Evolutionary conservation across 2,113 vertebrate genomes (phyloP).

Genomic region (Collichthys lucidus): DNA sequence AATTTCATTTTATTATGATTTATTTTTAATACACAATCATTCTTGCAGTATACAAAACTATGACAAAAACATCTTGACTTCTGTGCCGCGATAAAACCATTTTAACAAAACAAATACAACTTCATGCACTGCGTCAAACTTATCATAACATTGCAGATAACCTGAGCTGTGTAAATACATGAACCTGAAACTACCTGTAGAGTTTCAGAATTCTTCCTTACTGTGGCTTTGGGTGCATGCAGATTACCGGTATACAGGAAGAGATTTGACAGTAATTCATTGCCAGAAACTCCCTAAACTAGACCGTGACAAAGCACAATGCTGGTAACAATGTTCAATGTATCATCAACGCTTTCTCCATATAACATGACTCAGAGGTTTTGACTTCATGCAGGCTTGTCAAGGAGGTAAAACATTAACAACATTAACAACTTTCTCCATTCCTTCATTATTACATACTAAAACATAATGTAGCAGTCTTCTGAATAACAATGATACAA

Average conservation of each 20-base stretch:
- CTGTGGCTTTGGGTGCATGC: neutral
- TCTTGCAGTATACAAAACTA: neutral
- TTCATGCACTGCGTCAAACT: constrained; percentile 5
- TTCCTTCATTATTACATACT: constrained; percentile 1
- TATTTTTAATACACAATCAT: neutral
- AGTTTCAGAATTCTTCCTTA: neutral
- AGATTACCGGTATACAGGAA: neutral
- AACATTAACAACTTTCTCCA: neutral
- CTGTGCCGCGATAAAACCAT: neutral
- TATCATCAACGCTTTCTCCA: neutral
- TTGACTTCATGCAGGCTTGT: neutral
- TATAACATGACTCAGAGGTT: neutral
- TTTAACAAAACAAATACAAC: neutral
- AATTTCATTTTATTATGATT: constrained; percentile 15
- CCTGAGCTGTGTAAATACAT: constrained; percentile 15
- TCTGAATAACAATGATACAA: neutral
- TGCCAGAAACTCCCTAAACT: neutral
- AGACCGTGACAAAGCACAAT: neutral
- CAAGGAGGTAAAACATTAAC: neutral
- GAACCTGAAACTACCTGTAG: neutral
- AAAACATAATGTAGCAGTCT: neutral
- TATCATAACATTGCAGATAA: neutral
- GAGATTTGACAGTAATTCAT: neutral
- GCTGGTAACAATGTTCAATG: neutral
- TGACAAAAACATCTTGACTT: neutral